Evolutionary conservation across 2,113 vertebrate genomes (phyloP), one percentile per base, ranked within the genome.

Genomic region (Chascanopsetta lugubris): DNA sequence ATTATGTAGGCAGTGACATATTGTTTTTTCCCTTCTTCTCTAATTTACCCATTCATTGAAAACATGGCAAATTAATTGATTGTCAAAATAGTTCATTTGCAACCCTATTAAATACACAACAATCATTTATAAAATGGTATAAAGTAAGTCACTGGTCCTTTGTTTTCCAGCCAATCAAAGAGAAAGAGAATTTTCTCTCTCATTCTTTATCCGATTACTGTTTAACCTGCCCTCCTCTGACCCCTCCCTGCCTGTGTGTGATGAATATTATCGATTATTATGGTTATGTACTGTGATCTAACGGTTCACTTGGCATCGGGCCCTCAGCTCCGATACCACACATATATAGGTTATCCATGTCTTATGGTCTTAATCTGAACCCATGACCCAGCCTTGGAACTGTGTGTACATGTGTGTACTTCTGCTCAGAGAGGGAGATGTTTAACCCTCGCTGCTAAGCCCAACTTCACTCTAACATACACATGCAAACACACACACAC

Each of bases 291-390:
- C 34, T 38, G 34, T 38, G 34, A 38, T 13, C 34, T 38, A 38
- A 38, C 4, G 3, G 5, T 38, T 38, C 34, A 38, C 5, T 45
- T 20, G 43, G 34, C 34, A 38, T 15, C 12, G 10, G 21, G 49
- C 1, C 51, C 21, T 81, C 20, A 63, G 30, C 69, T 61, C 25
- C 50, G 29, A 40, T 78, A 60, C 25, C 76, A 72, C 60, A 40
- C 40, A 75, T 77, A 61, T 86, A 82, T 80, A 88, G 78, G 65
- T 90, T 89, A 88, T 76, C 48, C 76, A 56, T 80, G 81, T 85
- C 66, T 87, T 87, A 83, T 54, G 61, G 58, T 76, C 74, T 75
- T 90, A 86, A 83, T 86, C 82, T 84, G 65, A 82, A 85, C 85
- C 55, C 72, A 71, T 79, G 64, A 84, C 64, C 79, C 58, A 54